phyloP scores from a whole-genome alignment of 2,797 vertebrate species.

The Enteromius trimaculatus region DNA sequence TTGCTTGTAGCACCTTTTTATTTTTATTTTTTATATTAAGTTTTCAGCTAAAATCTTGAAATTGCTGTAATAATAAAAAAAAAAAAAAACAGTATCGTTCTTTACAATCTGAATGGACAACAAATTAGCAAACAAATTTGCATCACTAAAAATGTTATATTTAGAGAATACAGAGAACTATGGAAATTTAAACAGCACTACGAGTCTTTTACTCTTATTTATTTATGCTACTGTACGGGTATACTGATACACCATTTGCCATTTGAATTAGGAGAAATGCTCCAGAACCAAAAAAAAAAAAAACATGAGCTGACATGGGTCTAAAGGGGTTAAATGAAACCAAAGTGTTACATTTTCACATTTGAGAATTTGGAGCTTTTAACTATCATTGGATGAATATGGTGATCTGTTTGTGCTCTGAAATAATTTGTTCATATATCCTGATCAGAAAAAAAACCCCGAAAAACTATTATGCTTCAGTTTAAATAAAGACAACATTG shows the following conservation, averaged over 20 bases:
- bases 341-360: neutral
- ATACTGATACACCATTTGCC: neutral
- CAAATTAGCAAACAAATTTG: neutral
- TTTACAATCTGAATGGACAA: neutral
- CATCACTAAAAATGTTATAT: neutral
- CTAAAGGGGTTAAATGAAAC: neutral
- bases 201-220: neutral
- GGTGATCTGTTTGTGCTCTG: neutral
- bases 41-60: neutral
- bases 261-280: too few relatives aligned
- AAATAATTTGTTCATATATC: neutral
- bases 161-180: neutral
- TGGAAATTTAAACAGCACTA: neutral
- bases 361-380: neutral
- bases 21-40: too few relatives aligned
- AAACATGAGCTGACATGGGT: too few relatives aligned
- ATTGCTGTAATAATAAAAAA: neutral
- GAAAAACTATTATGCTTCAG: neutral
- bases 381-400: neutral
- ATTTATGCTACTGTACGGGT: too few relatives aligned
- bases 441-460: neutral
- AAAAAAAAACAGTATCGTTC: neutral
- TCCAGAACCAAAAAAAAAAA: too few relatives aligned
- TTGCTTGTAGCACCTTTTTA: neutral
- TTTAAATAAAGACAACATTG: neutral